Base-by-base conservation (phyloP, 2,797 vertebrate genomes). In the Nyctalus aviator region DNA sequence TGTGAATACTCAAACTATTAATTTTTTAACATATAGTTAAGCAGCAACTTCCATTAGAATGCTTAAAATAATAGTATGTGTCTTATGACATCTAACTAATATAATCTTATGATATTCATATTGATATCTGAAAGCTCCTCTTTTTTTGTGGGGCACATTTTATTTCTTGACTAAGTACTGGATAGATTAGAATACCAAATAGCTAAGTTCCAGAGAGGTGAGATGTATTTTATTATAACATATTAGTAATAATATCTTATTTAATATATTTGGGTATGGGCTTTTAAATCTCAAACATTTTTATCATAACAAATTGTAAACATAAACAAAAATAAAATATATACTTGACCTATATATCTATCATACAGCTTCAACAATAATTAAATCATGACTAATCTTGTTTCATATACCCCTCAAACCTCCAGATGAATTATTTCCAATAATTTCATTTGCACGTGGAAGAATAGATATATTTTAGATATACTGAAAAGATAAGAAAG, bases 391-490 rank as follows among this genome's bases (percentile, higher is more conserved):
- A 44, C 0, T 25, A 64, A 21, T 83, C 8, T 66, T 82, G 8
- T 85, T 95, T 85, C 11, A 20, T 66, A 32, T 32, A 73, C 4
- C 18, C 30, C n/a, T 27, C 5, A 79, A 25, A 37, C 6, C 30
- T 25, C 11, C 23, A 77, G 11, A 93, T 53, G 84, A 91, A 87
- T 87, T 89, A 72, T 27, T 92, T 93, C 44, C 86, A 85, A 73
- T 72, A 30, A 94, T 66, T 84, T 85, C 18, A 86, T 41, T 46
- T 93, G 11, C 44, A 96, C 32, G 3, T n/a, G 46, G 23, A 78
- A 55, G 6, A 90, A 68, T 30, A 86, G 37, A 41, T n/a, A 73
- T 93, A 32, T 55, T 95, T 93, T 71, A 90, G 27, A 62, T 64
- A 44, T 82, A 5, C 73, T 13, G 66, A 71, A 84, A 81, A 46